Evolutionary conservation across 2,888 invertebrate genomes (phyloP), one percentile per base, ranked within the genome.

Genomic region (Erebia ligea): DNA sequence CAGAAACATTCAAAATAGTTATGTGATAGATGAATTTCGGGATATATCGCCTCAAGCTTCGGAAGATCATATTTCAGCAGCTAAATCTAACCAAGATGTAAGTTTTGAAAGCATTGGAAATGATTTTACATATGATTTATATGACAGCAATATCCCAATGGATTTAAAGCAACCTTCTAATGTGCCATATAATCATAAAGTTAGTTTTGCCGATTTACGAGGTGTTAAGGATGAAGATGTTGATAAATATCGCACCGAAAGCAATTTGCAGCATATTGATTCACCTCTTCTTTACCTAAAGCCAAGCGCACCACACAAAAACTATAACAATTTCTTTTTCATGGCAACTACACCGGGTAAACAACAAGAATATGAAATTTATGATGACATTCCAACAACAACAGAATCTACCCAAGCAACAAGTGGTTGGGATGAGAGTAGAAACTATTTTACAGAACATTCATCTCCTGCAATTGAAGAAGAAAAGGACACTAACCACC

Each of bases 31-130:
- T 79, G 87, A 89, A 77, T 78, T 88, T 61, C 82, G 86, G 69
- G 95, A 95, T 78, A 94, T 93, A 73, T 93, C 94, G 66, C 92
- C 94, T 15, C 94, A 93, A 80, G 93, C 93, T 59, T 92, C 93
- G 56, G 92, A 93, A 84, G 91, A 88, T 76, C 91, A 92, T 67
- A 79, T 91, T 73, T 86, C 89, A 63, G 87, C 91, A 66, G 86
- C 92, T 50, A 92, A 92, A 80, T 81, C 87, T n/a, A 82, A 86
- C 70, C 80, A 84, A 59, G 92, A 93, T 76, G 78, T 85, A 17
- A 93, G 92, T 82, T 92, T 92, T 83, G 90, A 91, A 87, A 89
- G 84, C 79, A 87, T 92, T 72, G 89, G 92, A 64, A 74, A 81
- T 73, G 89, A 88, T 76, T 77, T 85, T 25, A 88, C 85, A 34